Evolutionary conservation across 2,888 invertebrate genomes (phyloP), one percentile per base, ranked within the genome.

Genomic region (Nesidiocoris tenuis): DNA sequence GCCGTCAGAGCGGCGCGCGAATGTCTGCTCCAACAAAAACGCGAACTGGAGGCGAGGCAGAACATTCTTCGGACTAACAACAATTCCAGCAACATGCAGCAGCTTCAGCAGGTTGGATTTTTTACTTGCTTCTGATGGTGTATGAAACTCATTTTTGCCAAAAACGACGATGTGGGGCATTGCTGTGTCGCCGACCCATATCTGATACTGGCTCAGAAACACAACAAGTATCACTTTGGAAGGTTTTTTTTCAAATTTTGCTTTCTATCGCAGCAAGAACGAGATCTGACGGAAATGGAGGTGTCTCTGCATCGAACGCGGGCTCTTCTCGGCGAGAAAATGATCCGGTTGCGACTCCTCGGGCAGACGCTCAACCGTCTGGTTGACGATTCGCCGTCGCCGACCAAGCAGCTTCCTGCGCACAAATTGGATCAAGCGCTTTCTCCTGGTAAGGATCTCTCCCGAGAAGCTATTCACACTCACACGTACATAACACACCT

Each of bases 1-100:
- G 92, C 92, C 19, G 91, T 93, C 82, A 87, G 92, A n/a, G 86
- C 92, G 1, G 93, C 93, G n/a, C 88, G 92, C 80, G 92, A 91
- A 77, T 91, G 90, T 67, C 83, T 93, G 77, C 86, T 89, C 57
- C 87, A 89, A 0, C 89, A 93, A 76, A 87, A 90, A 75, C 89
- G 88, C 59, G 88, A 89, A 64, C 88, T 93, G 71, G 86, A 89
- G 22, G 89, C 90, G 80, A 86, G 86, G 57, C 77, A 64, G 72
- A 79, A 39, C 54, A 56, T 74, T 55, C 65, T 78, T 65, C 56
- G 77, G 9, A 72, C 77, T 7, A 76, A 71, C 55, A 76, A 78
- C 61, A 75, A 76, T 54, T 70, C 85, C 9, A 72, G 86, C 72
- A 87, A 87, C 59, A 82, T 87, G 77, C 86, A 87, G 79, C 86